phyloP scores from a whole-genome alignment of 2,888 invertebrate genomes.

The Dermolepida albohirtum region DNA sequence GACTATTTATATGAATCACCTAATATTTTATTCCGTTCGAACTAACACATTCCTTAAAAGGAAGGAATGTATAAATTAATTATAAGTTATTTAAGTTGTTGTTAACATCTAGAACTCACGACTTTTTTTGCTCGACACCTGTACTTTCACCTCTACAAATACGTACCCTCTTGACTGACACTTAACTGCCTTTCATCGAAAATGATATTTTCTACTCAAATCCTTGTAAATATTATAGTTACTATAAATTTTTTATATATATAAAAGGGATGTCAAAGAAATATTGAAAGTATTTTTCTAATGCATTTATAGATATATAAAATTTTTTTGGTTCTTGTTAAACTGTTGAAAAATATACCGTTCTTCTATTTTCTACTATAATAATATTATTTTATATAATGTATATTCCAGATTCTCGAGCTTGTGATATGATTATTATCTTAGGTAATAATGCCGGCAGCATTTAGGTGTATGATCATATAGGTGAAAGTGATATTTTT shows the following conservation, averaged over 20 bases:
- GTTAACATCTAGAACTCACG: slow-evolving; percentile 1
- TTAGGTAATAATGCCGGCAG: slow-evolving; percentile 44
- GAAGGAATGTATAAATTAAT: too few species aligned
- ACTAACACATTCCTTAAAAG: too few species aligned
- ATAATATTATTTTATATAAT: slow-evolving; percentile 19
- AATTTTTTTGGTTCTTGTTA: slow-evolving; percentile 18
- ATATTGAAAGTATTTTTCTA: slow-evolving; percentile 24
- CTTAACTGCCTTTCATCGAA: slow-evolving; percentile 40
- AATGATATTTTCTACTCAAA: slow-evolving; percentile 31
- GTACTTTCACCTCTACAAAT: slow-evolving; percentile 11
- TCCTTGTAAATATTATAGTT: slow-evolving; percentile 28
- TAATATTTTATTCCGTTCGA: too few species aligned
- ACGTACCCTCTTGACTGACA: slow-evolving; percentile 35
- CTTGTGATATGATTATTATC: slow-evolving; percentile 44
- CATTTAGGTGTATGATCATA: slow-evolving; percentile 44
- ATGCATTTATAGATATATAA: slow-evolving; percentile 19
- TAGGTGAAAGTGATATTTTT: slow-evolving; percentile 54
- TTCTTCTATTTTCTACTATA: slow-evolving; percentile 25
- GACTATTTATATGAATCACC: too few species aligned
- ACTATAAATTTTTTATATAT: slow-evolving; percentile 20
- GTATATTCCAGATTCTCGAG: slow-evolving; percentile 42
- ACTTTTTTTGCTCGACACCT: neutral
- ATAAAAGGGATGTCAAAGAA: slow-evolving; percentile 8
- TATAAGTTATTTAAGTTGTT: neutral
- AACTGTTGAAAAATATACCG: slow-evolving; percentile 9